These are phyloP conservation scores for Drosophila longiperda DNA, from an alignment of 2,888 invertebrate genomes.

Conservation along the genomic window DNA sequence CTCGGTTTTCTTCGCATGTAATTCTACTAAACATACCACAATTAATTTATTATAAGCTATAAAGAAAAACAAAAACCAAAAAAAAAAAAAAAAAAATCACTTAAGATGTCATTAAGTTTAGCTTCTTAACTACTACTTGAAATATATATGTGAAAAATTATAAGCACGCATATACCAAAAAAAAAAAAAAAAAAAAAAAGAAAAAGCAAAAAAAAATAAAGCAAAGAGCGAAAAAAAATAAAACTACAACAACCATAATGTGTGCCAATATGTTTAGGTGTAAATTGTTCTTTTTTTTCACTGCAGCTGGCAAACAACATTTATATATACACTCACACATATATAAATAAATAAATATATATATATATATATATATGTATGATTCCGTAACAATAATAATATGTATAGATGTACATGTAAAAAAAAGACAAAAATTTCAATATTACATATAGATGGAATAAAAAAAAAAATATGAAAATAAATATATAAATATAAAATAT, in stretches of 20 bases:
- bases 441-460: constrained; percentile 2
- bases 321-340: constrained; percentile 13
- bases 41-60: constrained; percentile 28
- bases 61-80: background rate
- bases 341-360: constrained; percentile 35
- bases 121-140: constrained; percentile 35
- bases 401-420: constrained; percentile 55
- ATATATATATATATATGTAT: constrained; percentile 41
- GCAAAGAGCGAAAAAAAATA: constrained; percentile 9
- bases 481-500: constrained; percentile 11
- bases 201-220: constrained; percentile 1
- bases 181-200: constrained; percentile 4
- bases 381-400: constrained; percentile 68
- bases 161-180: constrained; percentile 1
- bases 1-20: constrained; percentile 48
- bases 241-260: constrained; percentile 55
- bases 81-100: constrained; percentile 1
- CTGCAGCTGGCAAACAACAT: constrained; percentile 46
- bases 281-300: constrained; percentile 60
- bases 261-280: constrained; percentile 81
- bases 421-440: constrained; percentile 17
- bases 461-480: constrained; percentile 14
- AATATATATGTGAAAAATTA: constrained; percentile 23
- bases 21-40: constrained; percentile 35
- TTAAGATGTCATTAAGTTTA: constrained; percentile 34